These are phyloP conservation scores for Mesocentrotus franciscanus DNA, from an alignment of 53 echinoderm and acorn worm genomes.

Conservation along the genomic window DNA sequence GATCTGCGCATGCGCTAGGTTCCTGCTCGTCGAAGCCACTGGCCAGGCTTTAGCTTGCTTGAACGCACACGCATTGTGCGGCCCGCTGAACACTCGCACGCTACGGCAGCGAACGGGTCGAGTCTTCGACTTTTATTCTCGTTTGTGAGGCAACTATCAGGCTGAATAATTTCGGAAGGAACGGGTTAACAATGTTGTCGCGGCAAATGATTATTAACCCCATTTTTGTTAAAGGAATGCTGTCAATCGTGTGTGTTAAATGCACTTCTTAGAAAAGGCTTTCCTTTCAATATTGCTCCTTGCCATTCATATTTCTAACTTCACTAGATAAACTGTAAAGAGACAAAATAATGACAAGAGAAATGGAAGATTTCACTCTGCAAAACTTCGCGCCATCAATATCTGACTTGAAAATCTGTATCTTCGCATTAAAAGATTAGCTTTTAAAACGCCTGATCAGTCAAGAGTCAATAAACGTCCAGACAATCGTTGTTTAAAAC, in stretches of 20 bases:
- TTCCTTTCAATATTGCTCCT: background rate
- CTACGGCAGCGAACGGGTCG: too few relatives aligned
- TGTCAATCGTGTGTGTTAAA: background rate
- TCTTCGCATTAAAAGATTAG: conserved; percentile 35
- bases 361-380: conserved; percentile 42
- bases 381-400: conserved; percentile 8
- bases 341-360: background rate
- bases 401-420: conserved; percentile 21
- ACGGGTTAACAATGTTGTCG: too few relatives aligned
- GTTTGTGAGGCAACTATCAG: too few relatives aligned
- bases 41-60: too few relatives aligned
- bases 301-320: conserved; percentile 14
- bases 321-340: background rate
- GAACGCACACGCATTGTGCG: too few relatives aligned
- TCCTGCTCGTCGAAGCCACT: too few relatives aligned
- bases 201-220: too few relatives aligned
- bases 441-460: conserved; percentile 1
- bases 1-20: too few relatives aligned
- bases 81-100: too few relatives aligned
- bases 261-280: background rate
- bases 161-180: too few relatives aligned
- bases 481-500: conserved; percentile 25
- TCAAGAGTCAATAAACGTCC: conserved; percentile 20
- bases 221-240: background rate
- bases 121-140: too few relatives aligned